Evolutionary conservation across 1,140 invertebrate genomes (phyloP).

Genomic region (Probaryconus sp.): DNA sequence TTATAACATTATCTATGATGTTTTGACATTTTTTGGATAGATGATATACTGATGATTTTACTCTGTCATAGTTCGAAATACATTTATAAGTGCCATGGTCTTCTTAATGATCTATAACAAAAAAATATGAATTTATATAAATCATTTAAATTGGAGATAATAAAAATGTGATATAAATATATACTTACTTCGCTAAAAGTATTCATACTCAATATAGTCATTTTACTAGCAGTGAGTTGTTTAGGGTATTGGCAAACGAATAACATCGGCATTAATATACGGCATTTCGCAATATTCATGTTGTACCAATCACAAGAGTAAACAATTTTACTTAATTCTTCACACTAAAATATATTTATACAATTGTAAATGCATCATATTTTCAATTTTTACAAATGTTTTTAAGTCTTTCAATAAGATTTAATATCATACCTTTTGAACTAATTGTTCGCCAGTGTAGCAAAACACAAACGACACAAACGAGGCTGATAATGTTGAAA

Average conservation of each 20-base stretch:
- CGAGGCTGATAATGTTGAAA: conserved; percentile 2
- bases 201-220: conserved; percentile 5
- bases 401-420: too few relatives aligned
- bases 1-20: too few relatives aligned
- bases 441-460: conserved; percentile 4
- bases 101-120: too few relatives aligned
- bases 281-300: background rate
- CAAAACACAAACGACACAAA: conserved; percentile 7
- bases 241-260: conserved; percentile 13
- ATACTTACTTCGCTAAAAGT: conserved; percentile 21
- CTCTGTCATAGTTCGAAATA: too few relatives aligned
- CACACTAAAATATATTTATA: conserved; percentile 1
- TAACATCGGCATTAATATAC: conserved; percentile 2
- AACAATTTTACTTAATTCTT: background rate
- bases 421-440: background rate
- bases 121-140: too few relatives aligned
- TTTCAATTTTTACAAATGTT: too few relatives aligned
- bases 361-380: too few relatives aligned
- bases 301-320: conserved; percentile 15
- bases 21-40: too few relatives aligned
- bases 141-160: too few relatives aligned
- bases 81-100: too few relatives aligned
- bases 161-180: too few relatives aligned
- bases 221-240: conserved; percentile 3
- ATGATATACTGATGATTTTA: too few relatives aligned